Percentiles rank a stretch among this genome's conserved stretches.
Evolutionary conservation across 2,888 invertebrate genomes (phyloP).

Genomic region (Eremobia ochroleuca): DNA sequence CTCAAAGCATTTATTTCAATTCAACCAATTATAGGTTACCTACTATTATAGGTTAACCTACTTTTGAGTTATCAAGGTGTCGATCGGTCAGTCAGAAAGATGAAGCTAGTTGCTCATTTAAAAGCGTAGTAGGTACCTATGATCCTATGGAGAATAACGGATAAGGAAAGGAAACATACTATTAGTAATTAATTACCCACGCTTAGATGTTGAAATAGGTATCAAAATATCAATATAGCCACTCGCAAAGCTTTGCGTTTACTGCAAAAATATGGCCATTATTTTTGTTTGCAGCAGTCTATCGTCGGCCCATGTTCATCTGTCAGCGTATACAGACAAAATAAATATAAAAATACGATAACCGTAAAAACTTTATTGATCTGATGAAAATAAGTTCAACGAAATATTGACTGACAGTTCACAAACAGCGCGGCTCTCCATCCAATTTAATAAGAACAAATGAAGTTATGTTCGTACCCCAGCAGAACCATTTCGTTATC

Average conservation of each 20-base stretch:
- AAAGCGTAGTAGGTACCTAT: not conserved
- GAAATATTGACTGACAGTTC: constrained; percentile 38
- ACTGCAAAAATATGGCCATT: not conserved
- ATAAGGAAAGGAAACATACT: not conserved
- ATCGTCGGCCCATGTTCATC: no score
- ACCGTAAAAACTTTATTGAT: constrained; percentile 32
- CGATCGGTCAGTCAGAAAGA: not conserved
- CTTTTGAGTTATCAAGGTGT: not conserved
- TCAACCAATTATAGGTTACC: not conserved
- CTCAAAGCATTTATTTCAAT: not conserved
- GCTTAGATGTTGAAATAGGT: not conserved
- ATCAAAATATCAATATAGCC: not conserved
- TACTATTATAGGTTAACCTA: no score
- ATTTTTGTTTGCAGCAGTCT: not conserved
- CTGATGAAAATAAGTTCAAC: constrained; percentile 40
- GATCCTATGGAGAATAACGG: not conserved
- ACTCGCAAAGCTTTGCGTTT: not conserved
- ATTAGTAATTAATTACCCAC: no score
- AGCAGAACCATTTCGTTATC: constrained; percentile 65
- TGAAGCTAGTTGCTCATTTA: not conserved
- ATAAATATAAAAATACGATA: constrained; percentile 22
- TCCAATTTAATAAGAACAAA: constrained; percentile 67
- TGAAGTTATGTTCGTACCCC: constrained; percentile 53
- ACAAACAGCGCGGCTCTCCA: constrained; percentile 30
- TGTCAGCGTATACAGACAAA: not conserved